These are phyloP conservation scores for Orthosia gothica DNA, from an alignment of 2,888 invertebrate genomes.

Conservation along the genomic window DNA sequence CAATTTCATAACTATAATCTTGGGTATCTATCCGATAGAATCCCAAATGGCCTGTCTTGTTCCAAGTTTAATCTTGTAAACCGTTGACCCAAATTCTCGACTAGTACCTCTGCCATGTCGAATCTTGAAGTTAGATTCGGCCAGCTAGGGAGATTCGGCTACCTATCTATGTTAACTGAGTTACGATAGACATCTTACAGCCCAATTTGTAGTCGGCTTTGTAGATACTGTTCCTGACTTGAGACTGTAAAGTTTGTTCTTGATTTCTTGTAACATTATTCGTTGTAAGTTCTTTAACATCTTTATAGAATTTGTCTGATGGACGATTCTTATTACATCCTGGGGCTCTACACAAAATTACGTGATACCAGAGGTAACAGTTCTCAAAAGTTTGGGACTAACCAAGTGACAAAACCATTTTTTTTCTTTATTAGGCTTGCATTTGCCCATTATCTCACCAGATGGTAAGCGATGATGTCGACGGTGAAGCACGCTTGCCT, in stretches of 20 bases:
- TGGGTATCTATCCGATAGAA: neutral
- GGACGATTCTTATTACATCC: neutral
- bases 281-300: neutral
- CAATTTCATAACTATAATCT: neutral
- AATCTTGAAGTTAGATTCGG: constrained; percentile 44
- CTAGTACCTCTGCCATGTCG: constrained; percentile 24
- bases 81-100: constrained; percentile 49
- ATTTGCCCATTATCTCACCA: too few species aligned
- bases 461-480: too few species aligned
- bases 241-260: neutral
- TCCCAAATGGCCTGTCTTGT: constrained; percentile 39
- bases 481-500: too few species aligned
- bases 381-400: neutral
- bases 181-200: constrained; percentile 29
- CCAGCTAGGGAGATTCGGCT: constrained; percentile 15
- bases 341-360: neutral
- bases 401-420: too few species aligned
- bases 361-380: neutral
- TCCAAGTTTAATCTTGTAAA: constrained; percentile 55
- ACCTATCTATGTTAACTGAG: constrained; percentile 13
- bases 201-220: constrained; percentile 12
- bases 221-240: neutral
- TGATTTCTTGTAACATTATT: neutral
- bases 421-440: too few species aligned
- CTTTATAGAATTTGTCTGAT: neutral